These are phyloP conservation scores for Eristalinus aeneus DNA, from an alignment of 2,888 invertebrate genomes.

Conservation along the genomic window DNA sequence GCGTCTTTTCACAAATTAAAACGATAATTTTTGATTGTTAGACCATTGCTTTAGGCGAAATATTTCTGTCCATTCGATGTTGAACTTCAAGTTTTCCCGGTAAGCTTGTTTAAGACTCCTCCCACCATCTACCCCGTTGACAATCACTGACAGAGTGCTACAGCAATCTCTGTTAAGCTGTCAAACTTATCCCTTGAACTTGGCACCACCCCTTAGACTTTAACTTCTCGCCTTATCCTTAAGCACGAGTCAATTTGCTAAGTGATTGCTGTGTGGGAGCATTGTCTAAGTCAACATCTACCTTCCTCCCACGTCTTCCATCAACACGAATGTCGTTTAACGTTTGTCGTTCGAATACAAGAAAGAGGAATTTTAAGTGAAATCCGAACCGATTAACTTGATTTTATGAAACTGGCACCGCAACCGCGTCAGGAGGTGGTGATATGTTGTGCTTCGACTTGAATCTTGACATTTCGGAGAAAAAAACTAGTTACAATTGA, in stretches of 20 bases:
- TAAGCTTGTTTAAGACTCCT: too few species aligned
- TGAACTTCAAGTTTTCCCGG: background rate
- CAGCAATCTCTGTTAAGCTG: background rate
- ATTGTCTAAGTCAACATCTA: background rate
- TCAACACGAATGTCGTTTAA: background rate
- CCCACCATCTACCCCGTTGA: background rate
- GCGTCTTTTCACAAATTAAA: too few species aligned
- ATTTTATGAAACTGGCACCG: background rate
- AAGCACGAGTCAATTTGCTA: background rate
- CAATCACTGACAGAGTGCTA: background rate
- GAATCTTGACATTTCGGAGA: conserved; percentile 5
- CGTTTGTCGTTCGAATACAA: background rate
- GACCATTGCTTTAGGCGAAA: too few species aligned
- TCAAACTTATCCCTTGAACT: background rate
- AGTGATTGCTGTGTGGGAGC: background rate
- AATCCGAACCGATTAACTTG: background rate
- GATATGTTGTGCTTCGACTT: background rate
- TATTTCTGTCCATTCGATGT: background rate
- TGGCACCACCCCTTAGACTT: background rate
- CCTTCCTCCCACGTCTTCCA: background rate
- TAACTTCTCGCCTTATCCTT: background rate
- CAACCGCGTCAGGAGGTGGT: background rate
- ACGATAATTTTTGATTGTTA: too few species aligned
- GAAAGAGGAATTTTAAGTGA: background rate
- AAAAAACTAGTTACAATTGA: background rate